Evolutionary conservation across 2,797 vertebrate genomes (phyloP).

Genomic region (Scomberomorus guttatus): DNA sequence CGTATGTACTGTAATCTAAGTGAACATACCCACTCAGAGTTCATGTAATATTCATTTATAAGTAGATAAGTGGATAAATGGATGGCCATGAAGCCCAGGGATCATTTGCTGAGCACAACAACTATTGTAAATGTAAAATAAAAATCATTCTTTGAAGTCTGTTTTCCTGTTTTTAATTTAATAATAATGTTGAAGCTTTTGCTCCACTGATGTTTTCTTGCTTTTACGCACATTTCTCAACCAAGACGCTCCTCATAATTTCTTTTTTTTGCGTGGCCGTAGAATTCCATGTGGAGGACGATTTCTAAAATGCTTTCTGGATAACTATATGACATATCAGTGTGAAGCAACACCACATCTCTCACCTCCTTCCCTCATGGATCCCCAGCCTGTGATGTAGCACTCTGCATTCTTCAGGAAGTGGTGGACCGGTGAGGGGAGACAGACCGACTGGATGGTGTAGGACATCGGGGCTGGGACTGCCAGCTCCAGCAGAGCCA

Average conservation of each 20-base stretch:
- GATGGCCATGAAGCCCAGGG: too few relatives aligned
- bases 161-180: not conserved
- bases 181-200: not conserved
- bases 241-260: not conserved
- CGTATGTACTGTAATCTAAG: not conserved
- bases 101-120: too few relatives aligned
- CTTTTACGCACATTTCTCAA: not conserved
- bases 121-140: too few relatives aligned
- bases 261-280: too few relatives aligned
- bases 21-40: not conserved
- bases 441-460: slow-evolving; percentile 91
- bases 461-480: slow-evolving; percentile 84
- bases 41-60: too few relatives aligned
- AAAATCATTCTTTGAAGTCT: too few relatives aligned
- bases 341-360: not conserved
- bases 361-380: slow-evolving; percentile 93
- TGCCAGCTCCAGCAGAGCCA: slow-evolving; percentile 91
- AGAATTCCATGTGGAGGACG: not conserved
- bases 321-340: not conserved
- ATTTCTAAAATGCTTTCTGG: not conserved
- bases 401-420: slow-evolving; percentile 88
- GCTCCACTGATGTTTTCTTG: not conserved
- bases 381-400: slow-evolving; percentile 96
- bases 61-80: too few relatives aligned
- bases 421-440: slow-evolving; percentile 87